Conservation (phyloP, 1,140 invertebrate genomes). For the Goniozus legneri region DNA sequence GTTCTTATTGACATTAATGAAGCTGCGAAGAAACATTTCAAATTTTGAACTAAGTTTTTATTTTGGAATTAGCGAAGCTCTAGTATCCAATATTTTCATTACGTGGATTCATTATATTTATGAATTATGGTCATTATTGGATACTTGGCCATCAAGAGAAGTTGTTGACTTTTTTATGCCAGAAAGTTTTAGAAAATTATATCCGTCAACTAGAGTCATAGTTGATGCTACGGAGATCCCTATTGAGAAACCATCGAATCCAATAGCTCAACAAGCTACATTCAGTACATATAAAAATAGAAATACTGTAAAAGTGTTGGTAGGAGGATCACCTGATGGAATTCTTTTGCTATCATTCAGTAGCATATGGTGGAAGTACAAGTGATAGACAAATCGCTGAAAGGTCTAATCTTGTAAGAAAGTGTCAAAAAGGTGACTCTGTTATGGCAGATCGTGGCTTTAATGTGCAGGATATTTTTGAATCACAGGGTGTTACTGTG, state of each 20-base stretch:
- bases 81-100: slow-evolving; percentile 26
- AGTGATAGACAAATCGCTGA: slow-evolving; percentile 12
- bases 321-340: slow-evolving; percentile 6
- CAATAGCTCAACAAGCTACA: slow-evolving; percentile 28
- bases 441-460: slow-evolving; percentile 11
- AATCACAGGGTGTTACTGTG: neutral
- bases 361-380: slow-evolving; percentile 8
- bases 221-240: slow-evolving; percentile 33
- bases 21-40: slow-evolving; percentile 20
- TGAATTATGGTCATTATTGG: slow-evolving; percentile 22
- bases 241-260: slow-evolving; percentile 20
- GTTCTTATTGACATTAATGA: slow-evolving; percentile 31
- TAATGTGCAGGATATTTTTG: slow-evolving; percentile 13
- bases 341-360: slow-evolving; percentile 3
- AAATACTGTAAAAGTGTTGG: slow-evolving; percentile 5
- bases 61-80: slow-evolving; percentile 24
- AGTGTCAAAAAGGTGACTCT: slow-evolving; percentile 5
- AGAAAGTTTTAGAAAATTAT: slow-evolving; percentile 23
- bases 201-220: slow-evolving; percentile 29
- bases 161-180: slow-evolving; percentile 25
- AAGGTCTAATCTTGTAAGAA: slow-evolving; percentile 4
- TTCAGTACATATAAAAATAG: slow-evolving; percentile 19
- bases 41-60: slow-evolving; percentile 25
- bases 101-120: slow-evolving; percentile 32
- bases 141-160: slow-evolving; percentile 30